These are phyloP conservation scores for Sarcophaga caerulescens DNA, from an alignment of 2,888 invertebrate species.

Conservation along the genomic window DNA sequence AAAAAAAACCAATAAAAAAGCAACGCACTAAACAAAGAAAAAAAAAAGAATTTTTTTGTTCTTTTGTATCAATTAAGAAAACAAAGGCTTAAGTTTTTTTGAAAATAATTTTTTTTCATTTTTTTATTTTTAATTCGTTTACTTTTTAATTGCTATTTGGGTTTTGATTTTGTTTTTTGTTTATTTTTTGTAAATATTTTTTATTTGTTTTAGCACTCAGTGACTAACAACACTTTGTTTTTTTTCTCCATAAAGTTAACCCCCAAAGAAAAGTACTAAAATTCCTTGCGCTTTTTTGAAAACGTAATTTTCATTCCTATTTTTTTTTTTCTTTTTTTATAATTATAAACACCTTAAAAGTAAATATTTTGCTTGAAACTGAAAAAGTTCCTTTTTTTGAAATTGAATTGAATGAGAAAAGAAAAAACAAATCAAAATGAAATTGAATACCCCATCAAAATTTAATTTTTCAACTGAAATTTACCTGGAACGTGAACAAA, in stretches of 20 bases:
- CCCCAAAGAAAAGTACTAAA: slow-evolving; percentile 21
- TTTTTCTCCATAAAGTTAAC: slow-evolving; percentile 2
- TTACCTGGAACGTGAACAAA: slow-evolving; percentile 62
- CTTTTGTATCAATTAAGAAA: not conserved
- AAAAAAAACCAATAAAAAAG: slow-evolving; percentile 29
- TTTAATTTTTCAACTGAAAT: slow-evolving; percentile 71
- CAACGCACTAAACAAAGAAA: slow-evolving; percentile 54
- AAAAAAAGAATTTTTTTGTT: not conserved
- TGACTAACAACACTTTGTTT: slow-evolving; percentile 17
- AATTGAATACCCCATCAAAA: not conserved
- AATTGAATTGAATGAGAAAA: not conserved
- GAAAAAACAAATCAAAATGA: not conserved
- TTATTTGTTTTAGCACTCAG: slow-evolving; percentile 35
- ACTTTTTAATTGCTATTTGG: slow-evolving; percentile 6
- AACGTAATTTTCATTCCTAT: slow-evolving; percentile 33
- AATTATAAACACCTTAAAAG: not conserved
- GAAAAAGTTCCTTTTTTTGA: slow-evolving; percentile 18
- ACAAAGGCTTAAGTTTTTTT: slow-evolving; percentile 54
- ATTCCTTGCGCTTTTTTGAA: slow-evolving; percentile 66
- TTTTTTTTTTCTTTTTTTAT: slow-evolving; percentile 19
- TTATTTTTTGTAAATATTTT: slow-evolving; percentile 42
- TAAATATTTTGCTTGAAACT: slow-evolving; percentile 6
- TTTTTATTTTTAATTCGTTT: not conserved
- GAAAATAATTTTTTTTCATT: slow-evolving; percentile 19
- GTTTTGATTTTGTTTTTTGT: slow-evolving; percentile 7